These are phyloP conservation scores for Sporophila hypoxantha DNA, from an alignment of 2,113 vertebrate genomes.

Conservation along the genomic window DNA sequence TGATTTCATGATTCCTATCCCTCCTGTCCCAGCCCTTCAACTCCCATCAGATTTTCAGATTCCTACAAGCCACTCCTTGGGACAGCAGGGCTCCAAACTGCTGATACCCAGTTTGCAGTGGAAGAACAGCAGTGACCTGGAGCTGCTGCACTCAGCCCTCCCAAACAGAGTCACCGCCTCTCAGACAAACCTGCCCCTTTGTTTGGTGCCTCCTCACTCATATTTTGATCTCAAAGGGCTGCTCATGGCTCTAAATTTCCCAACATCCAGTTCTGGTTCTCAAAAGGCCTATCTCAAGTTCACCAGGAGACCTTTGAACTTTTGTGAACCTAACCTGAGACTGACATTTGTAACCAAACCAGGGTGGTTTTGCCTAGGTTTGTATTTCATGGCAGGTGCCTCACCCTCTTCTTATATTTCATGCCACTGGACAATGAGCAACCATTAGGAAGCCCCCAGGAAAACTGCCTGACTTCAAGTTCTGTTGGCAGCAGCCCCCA, in stretches of 20 bases:
- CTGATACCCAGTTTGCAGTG: neutral
- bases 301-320: neutral
- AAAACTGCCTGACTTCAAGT: neutral
- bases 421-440: neutral
- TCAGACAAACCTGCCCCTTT: neutral
- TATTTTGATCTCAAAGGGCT: neutral
- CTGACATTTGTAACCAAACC: neutral
- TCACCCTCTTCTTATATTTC: neutral
- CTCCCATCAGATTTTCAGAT: neutral
- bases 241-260: neutral
- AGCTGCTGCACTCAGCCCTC: neutral
- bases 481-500: neutral
- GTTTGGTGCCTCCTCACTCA: neutral
- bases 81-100: neutral
- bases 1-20: neutral
- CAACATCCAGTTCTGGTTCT: neutral
- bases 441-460: neutral
- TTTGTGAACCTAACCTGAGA: neutral
- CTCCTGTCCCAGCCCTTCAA: neutral
- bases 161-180: neutral
- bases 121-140: neutral
- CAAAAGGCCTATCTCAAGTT: neutral
- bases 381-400: neutral
- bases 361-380: neutral
- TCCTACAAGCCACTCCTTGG: neutral